Base-by-base conservation (phyloP, 2,797 vertebrate genomes). In the Enteromius argenteus region DNA sequence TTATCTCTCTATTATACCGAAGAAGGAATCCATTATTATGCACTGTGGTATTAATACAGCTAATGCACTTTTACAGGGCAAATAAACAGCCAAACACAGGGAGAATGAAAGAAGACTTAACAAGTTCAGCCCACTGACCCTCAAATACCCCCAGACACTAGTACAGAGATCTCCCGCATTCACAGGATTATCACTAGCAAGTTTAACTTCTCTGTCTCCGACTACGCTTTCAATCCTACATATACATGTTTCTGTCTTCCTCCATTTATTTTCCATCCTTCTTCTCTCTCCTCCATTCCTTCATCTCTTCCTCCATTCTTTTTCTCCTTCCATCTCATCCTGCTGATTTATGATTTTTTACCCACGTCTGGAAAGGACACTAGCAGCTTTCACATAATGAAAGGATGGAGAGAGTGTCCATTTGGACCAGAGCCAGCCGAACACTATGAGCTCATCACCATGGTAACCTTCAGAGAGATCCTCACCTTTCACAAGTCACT, bases 381-480 rank as follows among this genome's bases (percentile, higher is more conserved):
- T 69, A 84, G 73, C 53, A 66, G 69, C 71, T 86, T 86, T 82
- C 83, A 30, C 84, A 79, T 90, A 89, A 90, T 85, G 85, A 86
- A 69, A 72, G 68, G 81, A 86, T 87, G 84, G 81, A 88, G 85
- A 88, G 71, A 87, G 89, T 83, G 49, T 90, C 86, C 79, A 85
- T 88, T 87, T 92, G 87, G 81, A 81, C 80, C 56, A 74, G 87
- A 78, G 89, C 92, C 86, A 81, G 67, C 66, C 56, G 53, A 90
- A 79, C 51, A 71, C 66, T 88, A 75, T 67, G 67, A 56, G 87
- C 86, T 89, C 90, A 89, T 92, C 90, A 84, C 85, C 77, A 53
- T 67, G 79, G 85, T 92, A 92, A 94, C 93, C 93, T 94, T 94
- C 91, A 89, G 79, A 86, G 56, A 79, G 77, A 79, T 85, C 80